These are phyloP conservation scores for Leuctra nigra DNA, from an alignment of 2,888 invertebrate genomes.

Conservation along the genomic window DNA sequence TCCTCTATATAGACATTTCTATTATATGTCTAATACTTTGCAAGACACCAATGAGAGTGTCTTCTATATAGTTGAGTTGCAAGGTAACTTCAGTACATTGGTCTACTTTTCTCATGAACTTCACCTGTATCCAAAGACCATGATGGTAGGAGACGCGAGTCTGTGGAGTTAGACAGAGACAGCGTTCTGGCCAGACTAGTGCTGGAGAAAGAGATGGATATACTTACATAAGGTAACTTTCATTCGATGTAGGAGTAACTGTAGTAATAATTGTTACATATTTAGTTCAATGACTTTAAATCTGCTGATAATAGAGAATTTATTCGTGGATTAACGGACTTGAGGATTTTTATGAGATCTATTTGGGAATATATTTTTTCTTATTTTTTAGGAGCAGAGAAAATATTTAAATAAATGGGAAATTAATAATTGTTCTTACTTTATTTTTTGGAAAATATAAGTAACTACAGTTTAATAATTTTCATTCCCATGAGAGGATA, in stretches of 20 bases:
- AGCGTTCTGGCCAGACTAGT: not conserved
- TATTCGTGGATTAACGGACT: too few relatives aligned
- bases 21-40: too few relatives aligned
- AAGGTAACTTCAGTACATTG: slow-evolving; percentile 6
- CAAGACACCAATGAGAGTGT: not conserved
- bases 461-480: too few relatives aligned
- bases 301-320: too few relatives aligned
- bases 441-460: too few relatives aligned
- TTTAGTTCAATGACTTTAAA: slow-evolving; percentile 11
- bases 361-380: too few relatives aligned
- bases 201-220: not conserved
- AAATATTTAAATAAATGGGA: too few relatives aligned
- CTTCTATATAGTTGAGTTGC: not conserved
- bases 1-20: too few relatives aligned
- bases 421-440: too few relatives aligned
- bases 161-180: not conserved
- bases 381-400: too few relatives aligned
- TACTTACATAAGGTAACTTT: slow-evolving; percentile 15
- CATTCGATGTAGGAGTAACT: not conserved
- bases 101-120: slow-evolving; percentile 6
- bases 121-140: slow-evolving; percentile 2
- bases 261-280: slow-evolving; percentile 10
- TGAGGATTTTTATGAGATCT: too few relatives aligned
- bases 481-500: too few relatives aligned
- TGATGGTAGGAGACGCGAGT: not conserved